Percentiles rank a stretch among this genome's conserved stretches.
These are phyloP conservation scores for Todiramphus chloris DNA, from an alignment of 2,113 vertebrate genomes.

Conservation along the genomic window DNA sequence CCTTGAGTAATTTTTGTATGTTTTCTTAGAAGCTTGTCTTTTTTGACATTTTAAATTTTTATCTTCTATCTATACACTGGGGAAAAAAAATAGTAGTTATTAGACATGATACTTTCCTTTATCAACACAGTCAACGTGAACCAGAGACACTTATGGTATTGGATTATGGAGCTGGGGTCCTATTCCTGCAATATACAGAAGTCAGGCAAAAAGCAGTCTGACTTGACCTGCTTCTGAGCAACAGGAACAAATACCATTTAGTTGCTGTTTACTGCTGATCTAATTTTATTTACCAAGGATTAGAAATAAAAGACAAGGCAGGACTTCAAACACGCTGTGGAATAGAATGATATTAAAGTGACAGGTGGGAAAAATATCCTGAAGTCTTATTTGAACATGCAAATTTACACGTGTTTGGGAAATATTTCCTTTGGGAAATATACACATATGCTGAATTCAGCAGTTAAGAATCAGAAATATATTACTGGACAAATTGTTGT, in stretches of 20 bases:
- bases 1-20: background rate
- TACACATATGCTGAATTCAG: background rate
- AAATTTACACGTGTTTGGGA: background rate
- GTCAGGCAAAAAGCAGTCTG: slow-evolving; percentile 33
- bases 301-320: slow-evolving; percentile 38
- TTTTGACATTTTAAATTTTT: background rate
- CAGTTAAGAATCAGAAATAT: background rate
- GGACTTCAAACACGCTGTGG: slow-evolving; percentile 4
- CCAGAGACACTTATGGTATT: background rate
- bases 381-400: slow-evolving; percentile 25
- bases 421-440: background rate
- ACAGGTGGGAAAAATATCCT: background rate
- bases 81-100: background rate
- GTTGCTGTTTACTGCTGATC: slow-evolving; percentile 24
- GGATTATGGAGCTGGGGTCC: background rate
- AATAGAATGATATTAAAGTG: slow-evolving; percentile 1
- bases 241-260: slow-evolving; percentile 35
- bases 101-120: slow-evolving; percentile 14
- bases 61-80: background rate
- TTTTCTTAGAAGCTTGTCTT: background rate
- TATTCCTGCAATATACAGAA: slow-evolving; percentile 10
- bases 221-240: slow-evolving; percentile 2
- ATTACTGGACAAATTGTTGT: background rate
- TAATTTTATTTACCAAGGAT: slow-evolving; percentile 29
- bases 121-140: background rate